A percentile compares a stretch with the other conserved stretches of the same genome.
Conservation (phyloP, 2,888 invertebrate genomes). For the Leptinotarsa peninsularis region DNA sequence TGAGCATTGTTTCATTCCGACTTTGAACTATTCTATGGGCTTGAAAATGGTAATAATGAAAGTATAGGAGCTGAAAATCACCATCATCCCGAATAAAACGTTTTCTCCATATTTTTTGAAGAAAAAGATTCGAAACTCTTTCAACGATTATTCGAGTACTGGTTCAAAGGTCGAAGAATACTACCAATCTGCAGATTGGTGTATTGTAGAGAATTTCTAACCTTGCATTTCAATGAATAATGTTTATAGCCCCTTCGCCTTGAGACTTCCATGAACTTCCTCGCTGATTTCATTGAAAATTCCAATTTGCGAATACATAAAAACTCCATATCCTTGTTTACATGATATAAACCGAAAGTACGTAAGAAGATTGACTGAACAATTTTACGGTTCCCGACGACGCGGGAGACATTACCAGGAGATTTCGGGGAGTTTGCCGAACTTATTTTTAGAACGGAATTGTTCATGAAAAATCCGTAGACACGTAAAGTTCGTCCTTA, state of each 20-base stretch:
- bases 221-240: neutral
- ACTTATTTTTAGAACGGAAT: conserved; percentile 37
- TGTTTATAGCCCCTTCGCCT: neutral
- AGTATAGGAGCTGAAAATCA: no score
- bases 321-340: conserved; percentile 19
- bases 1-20: no score
- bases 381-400: conserved; percentile 36
- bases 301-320: neutral
- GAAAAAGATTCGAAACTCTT: no score
- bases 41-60: no score
- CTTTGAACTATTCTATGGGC: no score
- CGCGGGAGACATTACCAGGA: conserved; percentile 21
- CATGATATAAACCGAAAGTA: conserved; percentile 23
- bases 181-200: no score
- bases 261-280: neutral
- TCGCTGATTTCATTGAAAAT: conserved; percentile 11
- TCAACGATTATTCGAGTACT: no score
- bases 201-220: neutral
- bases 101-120: no score
- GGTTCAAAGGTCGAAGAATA: no score
- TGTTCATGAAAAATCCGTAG: conserved; percentile 40
- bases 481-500: conserved; percentile 31
- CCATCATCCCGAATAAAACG: no score
- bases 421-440: conserved; percentile 30
- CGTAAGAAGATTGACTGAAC: conserved; percentile 30